These are phyloP conservation scores for Penelope pileata DNA, from an alignment of 2,113 vertebrate species.

Conservation along the genomic window DNA sequence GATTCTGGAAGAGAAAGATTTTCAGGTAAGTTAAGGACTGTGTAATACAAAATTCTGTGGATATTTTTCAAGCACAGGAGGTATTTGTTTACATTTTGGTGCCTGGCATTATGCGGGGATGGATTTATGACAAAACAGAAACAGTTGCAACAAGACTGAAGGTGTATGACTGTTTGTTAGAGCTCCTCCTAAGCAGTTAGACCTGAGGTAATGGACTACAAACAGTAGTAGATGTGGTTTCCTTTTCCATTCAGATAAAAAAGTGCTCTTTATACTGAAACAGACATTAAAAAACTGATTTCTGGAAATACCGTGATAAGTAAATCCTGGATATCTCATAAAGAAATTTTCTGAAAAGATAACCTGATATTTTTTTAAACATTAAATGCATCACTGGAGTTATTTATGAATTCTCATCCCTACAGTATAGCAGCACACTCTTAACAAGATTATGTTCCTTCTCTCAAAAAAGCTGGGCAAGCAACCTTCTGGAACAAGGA, in stretches of 20 bases:
- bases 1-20: constrained; percentile 87
- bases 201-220: neutral
- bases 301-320: neutral
- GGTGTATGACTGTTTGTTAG: neutral
- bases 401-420: neutral
- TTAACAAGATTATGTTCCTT: neutral
- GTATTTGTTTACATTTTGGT: neutral
- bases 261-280: neutral
- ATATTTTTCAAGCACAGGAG: neutral
- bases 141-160: neutral
- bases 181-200: neutral
- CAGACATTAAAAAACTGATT: neutral
- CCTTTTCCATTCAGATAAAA: neutral
- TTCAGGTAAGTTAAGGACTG: constrained; percentile 85
- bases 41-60: neutral
- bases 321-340: neutral
- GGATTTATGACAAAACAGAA: neutral
- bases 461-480: neutral
- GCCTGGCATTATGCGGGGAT: neutral
- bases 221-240: neutral
- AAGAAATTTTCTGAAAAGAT: neutral
- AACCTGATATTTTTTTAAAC: neutral
- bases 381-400: neutral
- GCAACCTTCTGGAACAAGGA: neutral
- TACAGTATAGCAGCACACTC: neutral